These are phyloP conservation scores for Pycnomerus fuliginosus DNA, from an alignment of 2,888 invertebrate species.

Conservation along the genomic window DNA sequence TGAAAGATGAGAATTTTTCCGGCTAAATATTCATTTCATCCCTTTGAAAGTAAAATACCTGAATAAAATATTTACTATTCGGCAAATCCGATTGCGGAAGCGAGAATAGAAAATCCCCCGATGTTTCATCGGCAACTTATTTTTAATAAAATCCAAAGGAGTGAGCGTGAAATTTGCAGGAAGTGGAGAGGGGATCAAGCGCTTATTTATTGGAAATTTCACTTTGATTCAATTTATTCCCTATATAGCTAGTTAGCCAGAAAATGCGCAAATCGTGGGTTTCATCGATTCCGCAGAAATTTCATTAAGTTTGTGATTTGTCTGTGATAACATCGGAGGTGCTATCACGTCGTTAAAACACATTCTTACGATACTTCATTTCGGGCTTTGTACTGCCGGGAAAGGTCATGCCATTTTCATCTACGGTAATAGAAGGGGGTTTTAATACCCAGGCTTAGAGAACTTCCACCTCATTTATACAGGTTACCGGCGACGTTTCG, in stretches of 20 bases:
- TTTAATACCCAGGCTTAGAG: slow-evolving; percentile 29
- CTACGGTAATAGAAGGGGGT: slow-evolving; percentile 15
- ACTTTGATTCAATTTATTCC: slow-evolving; percentile 45
- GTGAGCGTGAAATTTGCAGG: too few relatives aligned
- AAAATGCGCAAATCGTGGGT: slow-evolving; percentile 19
- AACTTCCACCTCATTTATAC: slow-evolving; percentile 35
- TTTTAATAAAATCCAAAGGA: too few relatives aligned
- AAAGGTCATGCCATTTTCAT: slow-evolving; percentile 21
- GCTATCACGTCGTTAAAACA: slow-evolving; percentile 21
- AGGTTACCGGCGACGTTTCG: slow-evolving; percentile 25
- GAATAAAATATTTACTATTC: too few relatives aligned
- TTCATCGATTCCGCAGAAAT: not conserved
- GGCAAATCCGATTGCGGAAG: too few relatives aligned
- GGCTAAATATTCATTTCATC: too few relatives aligned
- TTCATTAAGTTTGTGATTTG: not conserved
- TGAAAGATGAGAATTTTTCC: too few relatives aligned
- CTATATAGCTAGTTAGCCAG: slow-evolving; percentile 43
- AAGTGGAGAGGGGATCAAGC: slow-evolving; percentile 11
- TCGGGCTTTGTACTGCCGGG: slow-evolving; percentile 13
- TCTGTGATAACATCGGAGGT: slow-evolving; percentile 1
- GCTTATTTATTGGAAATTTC: slow-evolving; percentile 38
- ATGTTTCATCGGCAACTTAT: too few relatives aligned
- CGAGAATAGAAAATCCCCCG: too few relatives aligned
- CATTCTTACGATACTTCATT: slow-evolving; percentile 22
- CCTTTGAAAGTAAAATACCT: too few relatives aligned